phyloP scores from a whole-genome alignment of 1,140 invertebrate species.

The Papilio glaucus region DNA sequence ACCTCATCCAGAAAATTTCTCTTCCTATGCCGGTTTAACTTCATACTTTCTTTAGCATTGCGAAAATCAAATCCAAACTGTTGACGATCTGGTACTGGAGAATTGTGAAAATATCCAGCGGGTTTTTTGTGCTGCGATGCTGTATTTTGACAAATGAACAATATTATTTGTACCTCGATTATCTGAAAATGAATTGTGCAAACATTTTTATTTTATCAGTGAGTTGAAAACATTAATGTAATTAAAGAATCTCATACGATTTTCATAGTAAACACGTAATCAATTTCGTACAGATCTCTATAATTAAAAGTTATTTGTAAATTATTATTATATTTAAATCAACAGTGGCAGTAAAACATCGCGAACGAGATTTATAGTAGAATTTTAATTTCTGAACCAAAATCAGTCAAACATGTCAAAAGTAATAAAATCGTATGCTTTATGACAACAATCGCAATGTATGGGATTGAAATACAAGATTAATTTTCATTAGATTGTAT shows the following conservation, averaged over 20 bases:
- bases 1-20: background rate
- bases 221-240: background rate
- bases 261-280: constrained; percentile 15
- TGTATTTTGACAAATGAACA: constrained; percentile 8
- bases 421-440: constrained; percentile 18
- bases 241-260: constrained; percentile 8
- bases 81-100: background rate
- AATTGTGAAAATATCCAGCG: background rate
- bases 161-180: constrained; percentile 23
- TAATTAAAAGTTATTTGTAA: too few species aligned
- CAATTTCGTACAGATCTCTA: background rate
- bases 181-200: constrained; percentile 32
- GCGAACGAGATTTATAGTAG: background rate
- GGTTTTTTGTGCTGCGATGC: constrained; percentile 20
- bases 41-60: constrained; percentile 12
- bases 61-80: background rate
- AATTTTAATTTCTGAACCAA: constrained; percentile 19
- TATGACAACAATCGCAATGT: background rate
- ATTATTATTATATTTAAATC: background rate
- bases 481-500: background rate
- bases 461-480: background rate
- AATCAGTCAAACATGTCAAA: background rate
- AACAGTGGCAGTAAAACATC: background rate
- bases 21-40: background rate
- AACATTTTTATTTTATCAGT: constrained; percentile 7